These are phyloP conservation scores for Limnephilus marmoratus DNA, from an alignment of 2,888 invertebrate genomes.

Conservation along the genomic window DNA sequence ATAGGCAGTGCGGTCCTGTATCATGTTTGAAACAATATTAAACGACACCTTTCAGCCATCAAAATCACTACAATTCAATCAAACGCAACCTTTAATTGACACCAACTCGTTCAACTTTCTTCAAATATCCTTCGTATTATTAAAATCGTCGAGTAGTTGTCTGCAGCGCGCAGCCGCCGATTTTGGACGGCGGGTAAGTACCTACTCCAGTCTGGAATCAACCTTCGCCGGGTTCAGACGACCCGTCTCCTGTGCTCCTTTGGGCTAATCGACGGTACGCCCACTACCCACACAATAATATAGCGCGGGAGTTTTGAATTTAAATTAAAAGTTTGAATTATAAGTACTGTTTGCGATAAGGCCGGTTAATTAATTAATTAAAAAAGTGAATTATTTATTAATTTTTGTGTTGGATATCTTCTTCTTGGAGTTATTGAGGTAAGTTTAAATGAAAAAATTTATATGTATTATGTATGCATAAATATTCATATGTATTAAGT, in stretches of 20 bases:
- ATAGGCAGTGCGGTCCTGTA: background rate
- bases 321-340: background rate
- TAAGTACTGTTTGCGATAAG: background rate
- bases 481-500: background rate
- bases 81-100: background rate
- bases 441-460: background rate
- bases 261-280: conserved; percentile 12
- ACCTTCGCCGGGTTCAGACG: background rate
- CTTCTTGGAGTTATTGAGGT: background rate
- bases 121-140: background rate
- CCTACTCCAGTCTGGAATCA: conserved; percentile 28
- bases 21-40: background rate
- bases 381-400: background rate
- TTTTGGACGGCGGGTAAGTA: conserved; percentile 2
- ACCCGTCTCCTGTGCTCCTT: conserved; percentile 4
- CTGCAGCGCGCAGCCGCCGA: conserved; percentile 27
- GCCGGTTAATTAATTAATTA: background rate
- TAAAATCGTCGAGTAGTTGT: background rate
- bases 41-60: background rate
- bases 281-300: background rate
- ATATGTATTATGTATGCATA: background rate
- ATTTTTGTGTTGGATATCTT: background rate
- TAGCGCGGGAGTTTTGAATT: background rate
- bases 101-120: background rate
- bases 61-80: background rate